A percentile compares a stretch with the other conserved stretches of the same genome.
phyloP scores from a whole-genome alignment of 2,113 vertebrate species.

The Andinoacara biseriatus region DNA sequence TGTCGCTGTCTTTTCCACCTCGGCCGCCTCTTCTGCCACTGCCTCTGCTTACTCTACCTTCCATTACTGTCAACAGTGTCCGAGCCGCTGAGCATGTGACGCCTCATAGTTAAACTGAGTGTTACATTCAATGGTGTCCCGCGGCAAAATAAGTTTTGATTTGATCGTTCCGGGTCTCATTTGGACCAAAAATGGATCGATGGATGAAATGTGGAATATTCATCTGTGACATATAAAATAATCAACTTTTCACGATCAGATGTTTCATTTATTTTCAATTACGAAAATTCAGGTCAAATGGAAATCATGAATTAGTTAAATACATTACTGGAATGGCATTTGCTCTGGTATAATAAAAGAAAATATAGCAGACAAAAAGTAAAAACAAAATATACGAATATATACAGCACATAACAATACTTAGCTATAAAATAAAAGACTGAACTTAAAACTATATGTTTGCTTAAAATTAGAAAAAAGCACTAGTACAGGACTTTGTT shows the following conservation, averaged over 20 bases:
- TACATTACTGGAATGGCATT: not conserved
- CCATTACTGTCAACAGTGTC: conserved; percentile 58
- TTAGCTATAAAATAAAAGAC: no score
- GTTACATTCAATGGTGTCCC: conserved; percentile 56
- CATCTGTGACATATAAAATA: not conserved
- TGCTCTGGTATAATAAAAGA: not conserved
- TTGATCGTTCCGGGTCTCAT: conserved; percentile 33
- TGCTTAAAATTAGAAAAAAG: no score
- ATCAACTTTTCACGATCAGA: not conserved
- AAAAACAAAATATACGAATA: not conserved
- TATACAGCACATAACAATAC: no score
- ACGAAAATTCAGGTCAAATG: not conserved
- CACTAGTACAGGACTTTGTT: no score
- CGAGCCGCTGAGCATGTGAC: conserved; percentile 39
- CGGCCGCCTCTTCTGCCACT: conserved; percentile 73
- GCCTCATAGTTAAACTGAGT: conserved; percentile 11
- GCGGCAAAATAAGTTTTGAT: not conserved
- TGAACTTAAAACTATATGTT: no score
- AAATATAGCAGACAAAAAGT: no score
- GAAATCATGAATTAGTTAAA: not conserved
- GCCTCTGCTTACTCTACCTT: conserved; percentile 59
- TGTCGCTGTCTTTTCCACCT: conserved; percentile 41
- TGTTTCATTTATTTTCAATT: not conserved
- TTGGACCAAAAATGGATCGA: not conserved
- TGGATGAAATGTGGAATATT: not conserved